A percentile compares a stretch with the other conserved stretches of the same genome.
These are phyloP conservation scores for Epinephelus cyanopodus DNA, from an alignment of 2,113 vertebrate species.

Conservation along the genomic window DNA sequence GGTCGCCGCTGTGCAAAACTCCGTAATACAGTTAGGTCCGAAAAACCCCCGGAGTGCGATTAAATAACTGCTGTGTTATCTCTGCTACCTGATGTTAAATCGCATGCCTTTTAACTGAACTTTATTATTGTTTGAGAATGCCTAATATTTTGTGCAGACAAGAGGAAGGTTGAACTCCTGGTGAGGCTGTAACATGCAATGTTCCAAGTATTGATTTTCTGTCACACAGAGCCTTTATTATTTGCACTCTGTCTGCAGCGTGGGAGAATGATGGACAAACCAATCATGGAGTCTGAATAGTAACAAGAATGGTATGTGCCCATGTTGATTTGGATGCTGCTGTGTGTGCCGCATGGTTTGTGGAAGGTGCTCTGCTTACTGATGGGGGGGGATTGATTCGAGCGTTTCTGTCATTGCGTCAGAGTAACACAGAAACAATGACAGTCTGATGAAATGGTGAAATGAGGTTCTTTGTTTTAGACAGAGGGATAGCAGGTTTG, in stretches of 20 bases:
- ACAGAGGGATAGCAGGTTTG: background rate
- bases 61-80: background rate
- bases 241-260: slow-evolving; percentile 53
- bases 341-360: slow-evolving; percentile 28
- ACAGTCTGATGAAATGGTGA: slow-evolving; percentile 17
- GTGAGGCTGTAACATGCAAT: slow-evolving; percentile 29
- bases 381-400: slow-evolving; percentile 22
- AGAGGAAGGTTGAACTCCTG: background rate
- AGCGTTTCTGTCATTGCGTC: slow-evolving; percentile 26
- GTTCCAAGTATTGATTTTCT: slow-evolving; percentile 62
- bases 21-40: too few species aligned
- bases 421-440: slow-evolving; percentile 18
- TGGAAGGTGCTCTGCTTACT: slow-evolving; percentile 45
- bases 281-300: slow-evolving; percentile 37
- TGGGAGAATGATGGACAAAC: slow-evolving; percentile 35
- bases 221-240: slow-evolving; percentile 49
- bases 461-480: background rate
- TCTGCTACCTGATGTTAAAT: background rate
- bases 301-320: slow-evolving; percentile 18
- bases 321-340: slow-evolving; percentile 2
- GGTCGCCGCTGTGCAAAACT: too few species aligned
- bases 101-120: background rate
- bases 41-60: too few species aligned
- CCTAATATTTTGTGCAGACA: slow-evolving; percentile 25
- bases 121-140: background rate